phyloP scores from a whole-genome alignment of 2,888 invertebrate genomes.

The Pinctada fucata region DNA sequence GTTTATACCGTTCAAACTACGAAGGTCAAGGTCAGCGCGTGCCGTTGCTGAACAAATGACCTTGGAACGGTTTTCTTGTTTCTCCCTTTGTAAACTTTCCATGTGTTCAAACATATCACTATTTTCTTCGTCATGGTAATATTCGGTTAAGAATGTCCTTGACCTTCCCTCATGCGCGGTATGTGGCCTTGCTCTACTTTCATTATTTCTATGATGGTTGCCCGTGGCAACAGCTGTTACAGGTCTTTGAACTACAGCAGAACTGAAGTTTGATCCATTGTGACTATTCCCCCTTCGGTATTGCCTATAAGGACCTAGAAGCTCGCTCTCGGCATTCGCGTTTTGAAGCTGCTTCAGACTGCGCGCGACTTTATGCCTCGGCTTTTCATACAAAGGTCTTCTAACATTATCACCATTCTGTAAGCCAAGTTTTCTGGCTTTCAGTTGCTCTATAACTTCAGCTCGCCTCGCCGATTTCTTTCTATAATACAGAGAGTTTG shows the following conservation, averaged over 20 bases:
- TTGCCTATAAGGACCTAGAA: slow-evolving; percentile 21
- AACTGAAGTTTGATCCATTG: background rate
- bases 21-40: slow-evolving; percentile 51
- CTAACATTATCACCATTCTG: slow-evolving; percentile 37
- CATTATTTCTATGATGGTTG: slow-evolving; percentile 1
- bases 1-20: slow-evolving; percentile 44
- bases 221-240: slow-evolving; percentile 26
- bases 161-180: slow-evolving; percentile 26
- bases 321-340: slow-evolving; percentile 31
- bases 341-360: slow-evolving; percentile 62
- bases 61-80: slow-evolving; percentile 53
- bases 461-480: slow-evolving; percentile 55
- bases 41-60: slow-evolving; percentile 55
- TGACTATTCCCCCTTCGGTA: background rate
- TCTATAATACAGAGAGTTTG: slow-evolving; percentile 65
- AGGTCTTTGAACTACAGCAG: slow-evolving; percentile 32
- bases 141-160: slow-evolving; percentile 53
- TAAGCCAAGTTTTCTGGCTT: slow-evolving; percentile 30
- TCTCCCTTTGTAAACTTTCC: slow-evolving; percentile 56
- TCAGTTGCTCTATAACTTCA: slow-evolving; percentile 41
- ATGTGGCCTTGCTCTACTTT: slow-evolving; percentile 29
- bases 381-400: slow-evolving; percentile 36
- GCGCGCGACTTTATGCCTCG: slow-evolving; percentile 52
- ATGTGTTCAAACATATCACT: slow-evolving; percentile 59
- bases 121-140: slow-evolving; percentile 41